Percentiles rank a stretch among this genome's conserved stretches.
Evolutionary conservation across 2,888 invertebrate genomes (phyloP).

Genomic region (Priocnemis perturbator): DNA sequence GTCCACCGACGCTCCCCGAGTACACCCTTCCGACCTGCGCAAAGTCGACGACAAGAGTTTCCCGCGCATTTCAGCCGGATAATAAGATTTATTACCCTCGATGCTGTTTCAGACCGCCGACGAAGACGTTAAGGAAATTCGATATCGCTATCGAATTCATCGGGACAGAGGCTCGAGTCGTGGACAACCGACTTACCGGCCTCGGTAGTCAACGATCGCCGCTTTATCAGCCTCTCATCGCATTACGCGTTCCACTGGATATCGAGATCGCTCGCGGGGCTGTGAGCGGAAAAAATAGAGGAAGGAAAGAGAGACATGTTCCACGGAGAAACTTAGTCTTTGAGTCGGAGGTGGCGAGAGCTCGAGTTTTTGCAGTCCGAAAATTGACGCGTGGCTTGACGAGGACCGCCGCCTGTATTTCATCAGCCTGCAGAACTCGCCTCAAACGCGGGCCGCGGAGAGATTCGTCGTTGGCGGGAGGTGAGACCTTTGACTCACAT

Average conservation of each 20-base stretch:
- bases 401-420: too few relatives aligned
- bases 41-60: conserved; percentile 30
- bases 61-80: conserved; percentile 22
- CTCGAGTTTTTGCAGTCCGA: too few relatives aligned
- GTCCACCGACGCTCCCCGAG: background rate
- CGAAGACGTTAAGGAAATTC: conserved; percentile 18
- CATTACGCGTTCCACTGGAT: background rate
- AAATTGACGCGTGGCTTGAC: too few relatives aligned
- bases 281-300: too few relatives aligned
- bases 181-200: conserved; percentile 13
- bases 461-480: too few relatives aligned
- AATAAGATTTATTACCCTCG: conserved; percentile 37
- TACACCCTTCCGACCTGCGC: background rate
- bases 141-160: conserved; percentile 10
- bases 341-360: too few relatives aligned
- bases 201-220: background rate
- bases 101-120: conserved; percentile 1
- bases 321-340: too few relatives aligned
- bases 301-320: too few relatives aligned
- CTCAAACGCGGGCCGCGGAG: too few relatives aligned
- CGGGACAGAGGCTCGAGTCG: conserved; percentile 10
- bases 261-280: background rate
- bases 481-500: too few relatives aligned
- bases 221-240: background rate
- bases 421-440: too few relatives aligned